Evolutionary conservation across 2,797 vertebrate species (phyloP).

Genomic region (Spinibarbus caldwelli): DNA sequence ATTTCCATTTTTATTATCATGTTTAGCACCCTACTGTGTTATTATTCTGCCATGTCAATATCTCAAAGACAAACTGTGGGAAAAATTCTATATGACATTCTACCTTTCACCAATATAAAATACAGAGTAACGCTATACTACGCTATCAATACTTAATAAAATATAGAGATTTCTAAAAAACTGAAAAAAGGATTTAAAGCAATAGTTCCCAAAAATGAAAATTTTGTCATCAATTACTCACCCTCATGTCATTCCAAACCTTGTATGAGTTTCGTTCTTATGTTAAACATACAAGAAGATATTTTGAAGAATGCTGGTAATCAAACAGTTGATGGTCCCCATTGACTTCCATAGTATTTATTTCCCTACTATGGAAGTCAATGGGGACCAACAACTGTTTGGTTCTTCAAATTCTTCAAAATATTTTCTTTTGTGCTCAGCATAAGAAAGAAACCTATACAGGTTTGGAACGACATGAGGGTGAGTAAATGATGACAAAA

Average conservation of each 20-base stretch:
- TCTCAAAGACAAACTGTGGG: background rate
- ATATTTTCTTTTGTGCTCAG: background rate
- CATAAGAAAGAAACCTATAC: background rate
- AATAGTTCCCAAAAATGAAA: too few relatives aligned
- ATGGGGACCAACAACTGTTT: background rate
- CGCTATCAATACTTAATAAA: background rate
- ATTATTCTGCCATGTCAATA: conserved; percentile 11
- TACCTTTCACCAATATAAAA: background rate
- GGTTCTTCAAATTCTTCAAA: background rate
- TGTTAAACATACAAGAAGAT: background rate
- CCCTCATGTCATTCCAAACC: too few relatives aligned
- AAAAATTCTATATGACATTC: background rate
- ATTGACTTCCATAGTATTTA: background rate
- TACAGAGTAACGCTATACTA: background rate
- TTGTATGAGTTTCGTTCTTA: background rate
- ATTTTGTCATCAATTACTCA: too few relatives aligned
- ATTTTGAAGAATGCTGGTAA: background rate
- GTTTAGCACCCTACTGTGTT: background rate
- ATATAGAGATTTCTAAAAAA: background rate
- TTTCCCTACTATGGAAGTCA: background rate
- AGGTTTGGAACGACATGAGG: background rate
- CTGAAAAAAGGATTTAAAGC: background rate
- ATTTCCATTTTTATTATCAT: conserved; percentile 5
- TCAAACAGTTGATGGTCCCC: background rate
- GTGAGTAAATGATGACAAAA: background rate